phyloP scores from a whole-genome alignment of 2,113 vertebrate species.

The Polyodon spathula region DNA sequence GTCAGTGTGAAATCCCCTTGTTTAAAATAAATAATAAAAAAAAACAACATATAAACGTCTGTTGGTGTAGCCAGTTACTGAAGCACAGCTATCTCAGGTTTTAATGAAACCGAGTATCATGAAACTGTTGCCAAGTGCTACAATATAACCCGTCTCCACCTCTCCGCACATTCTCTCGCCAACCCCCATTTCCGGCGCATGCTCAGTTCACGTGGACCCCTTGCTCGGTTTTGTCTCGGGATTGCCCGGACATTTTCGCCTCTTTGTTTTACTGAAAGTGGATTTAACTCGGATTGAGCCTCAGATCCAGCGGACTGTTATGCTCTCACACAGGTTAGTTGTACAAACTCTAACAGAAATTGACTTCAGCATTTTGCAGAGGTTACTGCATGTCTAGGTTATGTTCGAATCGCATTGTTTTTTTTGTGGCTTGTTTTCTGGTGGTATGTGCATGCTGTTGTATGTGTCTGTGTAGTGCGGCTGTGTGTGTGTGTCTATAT shows the following conservation, averaged over 20 bases:
- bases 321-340: slow-evolving; percentile 55
- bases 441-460: background rate
- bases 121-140: too few relatives aligned
- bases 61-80: too few relatives aligned
- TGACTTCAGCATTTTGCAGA: slow-evolving; percentile 11
- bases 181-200: slow-evolving; percentile 37
- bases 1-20: too few relatives aligned
- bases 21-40: too few relatives aligned
- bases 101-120: background rate
- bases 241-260: slow-evolving; percentile 68
- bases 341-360: slow-evolving; percentile 16
- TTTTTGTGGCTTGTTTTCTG: slow-evolving; percentile 30
- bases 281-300: slow-evolving; percentile 64
- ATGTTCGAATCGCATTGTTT: slow-evolving; percentile 29
- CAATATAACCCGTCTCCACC: too few relatives aligned
- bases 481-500: slow-evolving; percentile 47
- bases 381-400: slow-evolving; percentile 20
- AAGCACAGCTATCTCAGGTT: background rate
- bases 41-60: too few relatives aligned
- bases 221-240: slow-evolving; percentile 67
- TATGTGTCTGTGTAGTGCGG: slow-evolving; percentile 40
- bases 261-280: slow-evolving; percentile 73
- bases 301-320: slow-evolving; percentile 50
- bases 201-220: slow-evolving; percentile 45
- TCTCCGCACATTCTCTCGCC: too few relatives aligned